Base-by-base conservation (phyloP, 2,113 vertebrate species). In the Toxotes chatareus region DNA sequence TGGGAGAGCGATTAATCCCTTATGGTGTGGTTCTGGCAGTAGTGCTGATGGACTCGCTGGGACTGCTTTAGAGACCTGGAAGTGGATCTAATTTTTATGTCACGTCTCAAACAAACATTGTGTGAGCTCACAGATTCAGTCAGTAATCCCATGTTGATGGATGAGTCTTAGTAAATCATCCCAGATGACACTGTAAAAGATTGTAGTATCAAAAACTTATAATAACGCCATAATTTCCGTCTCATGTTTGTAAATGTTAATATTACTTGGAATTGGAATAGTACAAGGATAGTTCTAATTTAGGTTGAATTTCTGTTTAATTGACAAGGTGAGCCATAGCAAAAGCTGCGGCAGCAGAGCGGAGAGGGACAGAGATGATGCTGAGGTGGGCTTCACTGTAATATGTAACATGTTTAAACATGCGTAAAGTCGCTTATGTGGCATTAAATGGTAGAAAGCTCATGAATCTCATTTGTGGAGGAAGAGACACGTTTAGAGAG, bases 391-490 rank as follows among this genome's bases (percentile, higher is more conserved):
- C 61, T 23, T 46, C 44, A 16, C 12, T 68, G 12, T 69, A 31
- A 59, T 27, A 67, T 75, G n/a, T 34, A 55, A 68, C 49, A 66
- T 34, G 7, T 86, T 77, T 78, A 57, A 70, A 34, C 49, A 7
- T 16, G 49, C 57, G 42, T 61, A 1, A 67, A 80, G n/a, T 75
- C 51, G 40, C 59, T 56, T 61, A 61, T 78, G 78, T 78, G 55
- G 0, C 61, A 72, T 59, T 40, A 53, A 32, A 46, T 13, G 57
- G 12, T 14, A 44, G 57, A n/a, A 14, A 70, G 36, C 62, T 76
- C 62, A 47, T 83, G 53, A 76, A 80, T 88, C 34, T 77, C 55
- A 84, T 86, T 83, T 74, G 19, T 61, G 42, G 73, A 62, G 32
- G 56, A 51, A 46, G 53, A 65, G 68, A 44, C 82, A 70, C 75